Percentiles rank a stretch among this genome's conserved stretches.
phyloP scores from a whole-genome alignment of 1,140 invertebrate species.

The Colletes gigas region DNA sequence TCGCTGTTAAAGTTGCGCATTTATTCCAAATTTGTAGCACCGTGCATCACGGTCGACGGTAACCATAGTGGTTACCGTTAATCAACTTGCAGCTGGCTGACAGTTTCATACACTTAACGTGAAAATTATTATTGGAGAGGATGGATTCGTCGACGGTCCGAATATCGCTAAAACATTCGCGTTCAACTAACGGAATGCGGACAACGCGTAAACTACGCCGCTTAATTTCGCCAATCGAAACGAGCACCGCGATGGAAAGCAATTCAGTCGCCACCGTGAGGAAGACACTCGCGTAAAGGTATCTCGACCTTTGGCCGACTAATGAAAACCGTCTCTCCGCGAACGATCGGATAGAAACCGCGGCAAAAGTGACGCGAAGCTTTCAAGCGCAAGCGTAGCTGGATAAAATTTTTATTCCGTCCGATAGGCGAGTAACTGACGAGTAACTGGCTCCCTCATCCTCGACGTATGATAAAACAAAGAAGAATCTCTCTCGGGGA shows the following conservation, averaged over 20 bases:
- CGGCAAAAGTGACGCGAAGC: slow-evolving; percentile 24
- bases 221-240: not conserved
- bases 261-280: not conserved
- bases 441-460: slow-evolving; percentile 21
- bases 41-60: no score
- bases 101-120: no score
- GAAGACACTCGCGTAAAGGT: not conserved
- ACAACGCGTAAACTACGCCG: not conserved
- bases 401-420: slow-evolving; percentile 31
- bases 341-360: slow-evolving; percentile 1
- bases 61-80: no score
- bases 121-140: no score
- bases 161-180: no score
- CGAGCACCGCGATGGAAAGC: not conserved
- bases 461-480: slow-evolving; percentile 46
- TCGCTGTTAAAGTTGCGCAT: no score
- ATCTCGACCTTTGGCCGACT: not conserved
- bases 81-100: no score
- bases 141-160: no score
- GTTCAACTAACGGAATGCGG: no score
- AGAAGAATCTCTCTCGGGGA: slow-evolving; percentile 49
- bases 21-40: not conserved
- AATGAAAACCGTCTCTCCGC: slow-evolving; percentile 20
- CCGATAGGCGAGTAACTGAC: not conserved
- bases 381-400: not conserved